Evolutionary conservation across 1,140 invertebrate species (phyloP).

Genomic region (Schlechtendalia chinensis): DNA sequence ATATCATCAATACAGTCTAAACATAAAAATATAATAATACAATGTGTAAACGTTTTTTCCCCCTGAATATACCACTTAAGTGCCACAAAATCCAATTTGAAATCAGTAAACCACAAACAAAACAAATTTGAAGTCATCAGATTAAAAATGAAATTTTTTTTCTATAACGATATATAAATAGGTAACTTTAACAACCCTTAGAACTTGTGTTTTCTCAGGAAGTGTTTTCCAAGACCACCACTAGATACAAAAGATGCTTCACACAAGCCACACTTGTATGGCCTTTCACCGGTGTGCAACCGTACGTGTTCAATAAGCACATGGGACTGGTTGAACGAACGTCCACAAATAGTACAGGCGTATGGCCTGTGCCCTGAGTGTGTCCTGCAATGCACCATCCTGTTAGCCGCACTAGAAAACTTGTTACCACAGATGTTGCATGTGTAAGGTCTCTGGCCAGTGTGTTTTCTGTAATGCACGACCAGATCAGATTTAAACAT

Average conservation of each 20-base stretch:
- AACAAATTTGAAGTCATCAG: no score
- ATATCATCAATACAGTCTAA: no score
- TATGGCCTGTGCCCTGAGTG: slow-evolving; percentile 33
- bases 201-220: not conserved
- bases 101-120: no score
- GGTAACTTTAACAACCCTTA: no score
- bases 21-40: no score
- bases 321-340: slow-evolving; percentile 7
- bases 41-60: no score
- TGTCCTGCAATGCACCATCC: not conserved
- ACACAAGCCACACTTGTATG: slow-evolving; percentile 46
- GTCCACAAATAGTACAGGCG: slow-evolving; percentile 19
- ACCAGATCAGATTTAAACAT: not conserved
- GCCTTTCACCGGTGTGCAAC: slow-evolving; percentile 33
- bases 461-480: slow-evolving; percentile 5
- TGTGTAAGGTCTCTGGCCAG: slow-evolving; percentile 11
- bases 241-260: slow-evolving; percentile 54
- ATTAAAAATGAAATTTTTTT: no score
- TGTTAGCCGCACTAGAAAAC: slow-evolving; percentile 1
- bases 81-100: no score
- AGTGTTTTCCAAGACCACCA: slow-evolving; percentile 38
- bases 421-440: not conserved
- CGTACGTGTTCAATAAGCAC: slow-evolving; percentile 1
- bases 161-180: no score
- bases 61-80: no score